Base-by-base conservation (phyloP, 2,113 vertebrate genomes). In the Porphyrio hochstetteri region DNA sequence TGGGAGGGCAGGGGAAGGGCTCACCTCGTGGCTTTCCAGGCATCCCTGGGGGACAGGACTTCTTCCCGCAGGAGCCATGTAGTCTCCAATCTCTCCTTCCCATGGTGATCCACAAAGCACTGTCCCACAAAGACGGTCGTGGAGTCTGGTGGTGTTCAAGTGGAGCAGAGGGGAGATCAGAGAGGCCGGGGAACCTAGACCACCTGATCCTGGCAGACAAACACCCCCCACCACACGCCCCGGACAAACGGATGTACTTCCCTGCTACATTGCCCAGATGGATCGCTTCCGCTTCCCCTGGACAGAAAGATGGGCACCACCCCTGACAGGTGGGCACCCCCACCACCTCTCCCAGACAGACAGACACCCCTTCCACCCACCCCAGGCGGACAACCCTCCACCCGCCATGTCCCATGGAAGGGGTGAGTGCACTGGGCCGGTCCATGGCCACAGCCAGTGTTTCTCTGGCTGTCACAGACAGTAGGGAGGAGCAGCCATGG, bases 21-120 rank as follows among this genome's bases (percentile, higher is more conserved):
- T 92, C 31, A 92, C 93, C 59, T 52, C 35, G 93, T 92, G 27
- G 86, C 70, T 55, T 63, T 56, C 93, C 93, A 92, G 55, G 59
- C 20, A 0, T 78, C 28, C 9, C 11, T 24, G 7, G 4, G 28
- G 16, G 76, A 48, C 0, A 8, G 13, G n/a, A 69, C 80, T 36
- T 63, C 33, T 56, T 25, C 27, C 10, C 65, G 29, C 36, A 95
- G 70, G 10, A 95, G 88, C 90, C 93, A 94, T 8, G 5, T 28
- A 4, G 86, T 90, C 46, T 90, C 59, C 53, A 90, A 65, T 0
- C 6, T 61, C 38, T 94, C 93, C 53, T 63, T 27, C 18, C 86
- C 64, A 0, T 5, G 10, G 5, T 2, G 38, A 25, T 70, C 44
- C 63, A 89, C 4, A 4, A 94, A 93, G 70, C 94, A 95, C 70